These are phyloP conservation scores for Rhynchopsitta pachyrhyncha DNA, from an alignment of 2,113 vertebrate species.

Conservation along the genomic window DNA sequence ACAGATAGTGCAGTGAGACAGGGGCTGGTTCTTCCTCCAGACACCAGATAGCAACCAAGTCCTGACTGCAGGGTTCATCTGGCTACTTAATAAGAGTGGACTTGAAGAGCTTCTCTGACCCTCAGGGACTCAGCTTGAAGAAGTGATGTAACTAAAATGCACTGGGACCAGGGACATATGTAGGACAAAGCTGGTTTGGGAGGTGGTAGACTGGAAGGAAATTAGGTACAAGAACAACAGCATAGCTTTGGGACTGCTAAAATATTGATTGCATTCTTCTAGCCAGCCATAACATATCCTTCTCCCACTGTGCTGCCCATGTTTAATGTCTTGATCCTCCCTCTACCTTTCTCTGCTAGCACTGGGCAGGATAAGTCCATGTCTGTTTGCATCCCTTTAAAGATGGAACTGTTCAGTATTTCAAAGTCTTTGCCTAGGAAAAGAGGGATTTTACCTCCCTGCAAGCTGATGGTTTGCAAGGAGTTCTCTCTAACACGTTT, in stretches of 20 bases:
- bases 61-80: neutral
- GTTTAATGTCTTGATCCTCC: neutral
- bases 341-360: neutral
- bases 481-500: accelerated
- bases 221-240: neutral
- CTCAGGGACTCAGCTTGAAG: neutral
- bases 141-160: neutral
- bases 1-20: neutral
- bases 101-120: accelerated
- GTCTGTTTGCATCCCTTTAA: neutral
- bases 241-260: neutral
- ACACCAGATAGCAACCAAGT: neutral
- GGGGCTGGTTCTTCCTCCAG: neutral
- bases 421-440: neutral
- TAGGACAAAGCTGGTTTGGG: neutral
- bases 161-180: neutral
- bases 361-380: neutral
- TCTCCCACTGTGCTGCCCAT: neutral
- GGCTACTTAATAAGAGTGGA: neutral
- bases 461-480: neutral
- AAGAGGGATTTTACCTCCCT: neutral
- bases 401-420: neutral
- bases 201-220: neutral
- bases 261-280: neutral
- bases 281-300: neutral